Percentiles rank a stretch among this genome's conserved stretches.
These are phyloP conservation scores for Semnopithecus entellus DNA, from an alignment of 2,113 vertebrate species.

Conservation along the genomic window DNA sequence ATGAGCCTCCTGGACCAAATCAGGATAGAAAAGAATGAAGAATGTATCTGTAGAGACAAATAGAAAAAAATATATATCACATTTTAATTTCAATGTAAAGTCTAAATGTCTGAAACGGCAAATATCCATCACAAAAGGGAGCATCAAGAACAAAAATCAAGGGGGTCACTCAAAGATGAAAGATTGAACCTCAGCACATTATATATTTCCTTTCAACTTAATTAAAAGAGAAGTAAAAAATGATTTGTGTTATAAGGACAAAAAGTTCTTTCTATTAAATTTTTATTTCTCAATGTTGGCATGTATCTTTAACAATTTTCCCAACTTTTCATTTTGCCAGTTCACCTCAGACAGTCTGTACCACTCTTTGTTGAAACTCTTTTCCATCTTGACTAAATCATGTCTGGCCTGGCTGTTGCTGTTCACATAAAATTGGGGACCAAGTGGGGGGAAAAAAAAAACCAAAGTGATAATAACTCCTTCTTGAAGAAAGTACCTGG, in stretches of 20 bases:
- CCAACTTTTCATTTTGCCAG: background rate
- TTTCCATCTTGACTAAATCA: conserved; percentile 47
- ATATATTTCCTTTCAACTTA: background rate
- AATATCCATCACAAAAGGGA: background rate
- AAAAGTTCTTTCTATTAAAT: background rate
- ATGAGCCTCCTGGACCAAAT: background rate
- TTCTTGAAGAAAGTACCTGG: conserved; percentile 53
- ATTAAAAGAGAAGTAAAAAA: conserved; percentile 4
- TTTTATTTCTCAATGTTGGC: background rate
- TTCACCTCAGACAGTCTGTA: background rate
- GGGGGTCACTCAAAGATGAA: background rate
- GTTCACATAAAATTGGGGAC: conserved; percentile 44
- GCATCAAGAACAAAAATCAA: background rate
- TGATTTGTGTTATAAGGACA: background rate
- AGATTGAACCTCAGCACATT: background rate
- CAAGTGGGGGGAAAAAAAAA: background rate
- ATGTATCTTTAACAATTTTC: background rate
- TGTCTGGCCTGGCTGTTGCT: background rate
- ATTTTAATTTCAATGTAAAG: background rate
- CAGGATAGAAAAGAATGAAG: background rate
- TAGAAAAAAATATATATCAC: background rate
- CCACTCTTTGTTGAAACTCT: conserved; percentile 53
- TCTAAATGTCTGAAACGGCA: background rate
- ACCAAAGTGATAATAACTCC: conserved; percentile 54
- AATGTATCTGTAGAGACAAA: background rate